phyloP scores from a whole-genome alignment of 2,113 vertebrate genomes.

The Lucifuga dentata region DNA sequence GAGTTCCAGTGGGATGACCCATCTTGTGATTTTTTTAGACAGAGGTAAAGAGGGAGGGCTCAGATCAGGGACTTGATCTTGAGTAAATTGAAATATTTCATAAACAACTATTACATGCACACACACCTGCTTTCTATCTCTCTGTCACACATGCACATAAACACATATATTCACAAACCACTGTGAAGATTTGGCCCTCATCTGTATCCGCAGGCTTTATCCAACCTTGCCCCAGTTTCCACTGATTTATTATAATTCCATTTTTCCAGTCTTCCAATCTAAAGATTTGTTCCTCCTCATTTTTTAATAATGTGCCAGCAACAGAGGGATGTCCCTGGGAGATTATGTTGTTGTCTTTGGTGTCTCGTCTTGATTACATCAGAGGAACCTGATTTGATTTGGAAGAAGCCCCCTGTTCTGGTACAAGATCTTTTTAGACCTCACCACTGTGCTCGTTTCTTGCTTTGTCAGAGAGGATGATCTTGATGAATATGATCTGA shows the following conservation, averaged over 20 bases:
- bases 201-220: slow-evolving; percentile 77
- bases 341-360: slow-evolving; percentile 78
- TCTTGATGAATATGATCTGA: slow-evolving; percentile 82
- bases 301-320: slow-evolving; percentile 80
- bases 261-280: slow-evolving; percentile 82
- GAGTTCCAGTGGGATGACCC: background rate
- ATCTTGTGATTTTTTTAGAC: slow-evolving; percentile 12
- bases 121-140: background rate
- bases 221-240: slow-evolving; percentile 81
- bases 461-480: slow-evolving; percentile 76
- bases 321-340: slow-evolving; percentile 70
- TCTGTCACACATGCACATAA: slow-evolving; percentile 29
- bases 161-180: slow-evolving; percentile 49
- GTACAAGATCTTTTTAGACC: slow-evolving; percentile 66
- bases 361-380: slow-evolving; percentile 82
- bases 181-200: slow-evolving; percentile 79
- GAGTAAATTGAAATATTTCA: slow-evolving; percentile 67
- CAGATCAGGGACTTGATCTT: slow-evolving; percentile 62
- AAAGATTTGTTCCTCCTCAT: slow-evolving; percentile 81
- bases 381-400: slow-evolving; percentile 80
- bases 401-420: slow-evolving; percentile 73
- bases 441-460: slow-evolving; percentile 68
- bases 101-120: slow-evolving; percentile 50
- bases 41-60: slow-evolving; percentile 24
- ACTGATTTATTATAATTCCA: slow-evolving; percentile 82